phyloP scores from a whole-genome alignment of 2,888 invertebrate genomes.

The Rhopalosiphum nymphaeae region DNA sequence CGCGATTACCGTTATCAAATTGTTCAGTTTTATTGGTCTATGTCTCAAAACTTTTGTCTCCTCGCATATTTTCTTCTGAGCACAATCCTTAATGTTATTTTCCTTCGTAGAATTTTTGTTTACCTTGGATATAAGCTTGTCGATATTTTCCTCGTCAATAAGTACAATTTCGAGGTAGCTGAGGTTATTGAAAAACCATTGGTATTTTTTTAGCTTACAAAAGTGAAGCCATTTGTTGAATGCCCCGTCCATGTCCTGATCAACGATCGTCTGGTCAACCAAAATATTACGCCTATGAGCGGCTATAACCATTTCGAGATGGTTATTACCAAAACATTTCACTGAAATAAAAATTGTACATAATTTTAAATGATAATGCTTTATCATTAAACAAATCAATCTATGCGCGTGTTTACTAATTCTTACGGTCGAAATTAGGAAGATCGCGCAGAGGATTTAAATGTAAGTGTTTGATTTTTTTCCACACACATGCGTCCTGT shows the following conservation, averaged over 20 bases:
- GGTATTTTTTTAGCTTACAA: slow-evolving; percentile 17
- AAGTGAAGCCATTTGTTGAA: slow-evolving; percentile 25
- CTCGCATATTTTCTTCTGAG: not conserved
- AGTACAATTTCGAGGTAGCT: slow-evolving; percentile 33
- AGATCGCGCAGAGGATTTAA: not conserved
- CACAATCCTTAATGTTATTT: not conserved
- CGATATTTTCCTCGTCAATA: slow-evolving; percentile 25
- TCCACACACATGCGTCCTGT: not conserved
- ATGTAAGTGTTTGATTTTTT: not conserved
- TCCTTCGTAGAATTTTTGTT: not conserved
- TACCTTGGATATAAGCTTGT: not conserved
- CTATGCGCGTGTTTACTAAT: not conserved
- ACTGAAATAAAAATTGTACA: slow-evolving; percentile 5
- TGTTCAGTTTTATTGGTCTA: not conserved
- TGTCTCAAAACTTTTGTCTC: not conserved
- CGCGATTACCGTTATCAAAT: slow-evolving; percentile 22
- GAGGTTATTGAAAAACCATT: slow-evolving; percentile 23
- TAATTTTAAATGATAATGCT: not conserved
- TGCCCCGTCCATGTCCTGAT: slow-evolving; percentile 10
- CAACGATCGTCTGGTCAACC: not conserved
- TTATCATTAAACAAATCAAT: not conserved
- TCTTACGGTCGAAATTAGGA: not conserved
- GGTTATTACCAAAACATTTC: not conserved
- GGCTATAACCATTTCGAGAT: not conserved
- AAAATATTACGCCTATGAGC: not conserved